Base-by-base conservation (phyloP, 1,140 invertebrate genomes). In the Ctenoplectra terminalis region DNA sequence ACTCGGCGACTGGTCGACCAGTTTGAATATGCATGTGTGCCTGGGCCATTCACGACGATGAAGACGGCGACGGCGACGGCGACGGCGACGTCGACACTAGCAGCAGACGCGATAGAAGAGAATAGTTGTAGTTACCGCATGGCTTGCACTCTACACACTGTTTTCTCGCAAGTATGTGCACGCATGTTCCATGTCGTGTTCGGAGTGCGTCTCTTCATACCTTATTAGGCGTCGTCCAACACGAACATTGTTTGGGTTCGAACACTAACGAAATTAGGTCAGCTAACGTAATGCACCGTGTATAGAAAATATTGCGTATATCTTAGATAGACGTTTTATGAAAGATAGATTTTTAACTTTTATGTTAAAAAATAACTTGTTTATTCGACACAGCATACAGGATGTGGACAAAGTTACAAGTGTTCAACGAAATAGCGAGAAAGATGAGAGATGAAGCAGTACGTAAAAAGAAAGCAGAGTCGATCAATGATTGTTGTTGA, bases 241-340 rank as follows among this genome's bases (percentile, higher is more conserved):
- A 61, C 63, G 82, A 88, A 82, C 74, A 87, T 88, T 86, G 87
- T 81, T 82, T 88, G 84, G 81, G 87, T 89, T 90, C 84, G 83
- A 88, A 85, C 86, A 88, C 83, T 87, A 86, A 81, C 87, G 78
- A 81, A 91, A 91, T 91, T 90, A 80, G 89, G 90, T 89, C 90
- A 87, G 84, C 84, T 74, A 84, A 89, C 83, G 86, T 86, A 87
- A 90, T 87, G 87, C 85, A 88, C 84, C 87, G 54, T 50, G 66
- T 74, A 63, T 46, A 76, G 61, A 31, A 67, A 74, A 34, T 56
- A 43, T 61, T 56, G 61, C 40, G 48, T 78, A 48, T 8, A n/a
- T 13, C n/a, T 20, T 46, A 69, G 37, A 67, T 58, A 46, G 43
- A 29, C 23, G 23, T 78, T 63, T 20, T 40, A 9, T n/a, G n/a